Evolutionary conservation across 2,888 invertebrate species (phyloP), one percentile per base, ranked within the genome.

Genomic region (Phorcus lineatus): DNA sequence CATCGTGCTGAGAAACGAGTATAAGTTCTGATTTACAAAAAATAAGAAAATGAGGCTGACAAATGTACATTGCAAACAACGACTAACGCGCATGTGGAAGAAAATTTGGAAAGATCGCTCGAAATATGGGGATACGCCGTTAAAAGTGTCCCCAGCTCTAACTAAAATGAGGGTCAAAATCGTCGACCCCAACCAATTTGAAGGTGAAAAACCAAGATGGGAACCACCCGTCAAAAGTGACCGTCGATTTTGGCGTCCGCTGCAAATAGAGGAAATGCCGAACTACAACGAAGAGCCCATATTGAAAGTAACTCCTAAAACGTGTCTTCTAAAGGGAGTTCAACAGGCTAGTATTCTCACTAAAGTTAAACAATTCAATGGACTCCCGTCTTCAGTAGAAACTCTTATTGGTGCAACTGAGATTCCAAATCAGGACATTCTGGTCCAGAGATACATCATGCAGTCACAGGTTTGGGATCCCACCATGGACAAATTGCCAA

Each of bases 341-440:
- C 92, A 94, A 0, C 97, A 98, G 94, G 97, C 97, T 0, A 95
- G 96, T 93, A 93, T 96, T n/a, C 93, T 98, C 7, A 96, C 96
- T 2, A 97, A 97, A 91, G 95, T 96, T 22, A 88, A 92, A 77
- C 83, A 83, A 31, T 89, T 92, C 80, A 75, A 89, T 53, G 92
- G 91, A 19, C 85, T 93, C 31, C 94, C 94, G 13, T 77, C 83
- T 7, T 66, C 81, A 19, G 86, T 92, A 2, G 54, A 85, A 22
- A 62, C 78, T 4, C 82, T 89, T 2, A 75, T 91, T 6, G 90
- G 88, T 6, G 82, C 84, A 78, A 84, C 88, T 17, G 81, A 86
- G n/a, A 80, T 87, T 19, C 87, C 85, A 47, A 79, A 89, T 74
- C 88, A 88, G 85, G 90, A 89, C 82, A 67, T 77, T 54, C 16